phyloP scores from a whole-genome alignment of 2,888 invertebrate genomes.

The Brenthis ino region DNA sequence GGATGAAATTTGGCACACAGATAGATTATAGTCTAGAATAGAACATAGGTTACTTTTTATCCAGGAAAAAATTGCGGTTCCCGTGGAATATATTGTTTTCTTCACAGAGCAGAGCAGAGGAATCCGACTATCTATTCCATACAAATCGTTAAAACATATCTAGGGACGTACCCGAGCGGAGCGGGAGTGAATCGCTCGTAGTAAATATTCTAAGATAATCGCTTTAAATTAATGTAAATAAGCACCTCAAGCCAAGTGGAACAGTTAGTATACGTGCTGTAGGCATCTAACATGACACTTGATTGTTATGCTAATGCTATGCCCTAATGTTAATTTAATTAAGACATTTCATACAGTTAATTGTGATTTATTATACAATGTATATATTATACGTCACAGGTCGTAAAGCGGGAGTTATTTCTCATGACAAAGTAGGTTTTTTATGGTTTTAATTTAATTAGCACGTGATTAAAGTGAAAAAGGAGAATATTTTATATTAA shows the following conservation, averaged over 20 bases:
- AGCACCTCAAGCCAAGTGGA: not conserved
- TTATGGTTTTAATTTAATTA: conserved; percentile 8
- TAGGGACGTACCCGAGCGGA: too few species aligned
- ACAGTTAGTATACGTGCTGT: not conserved
- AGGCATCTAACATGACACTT: conserved; percentile 18
- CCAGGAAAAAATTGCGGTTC: too few species aligned
- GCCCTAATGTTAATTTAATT: conserved; percentile 37
- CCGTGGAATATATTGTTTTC: too few species aligned
- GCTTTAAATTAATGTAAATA: not conserved
- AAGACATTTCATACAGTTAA: conserved; percentile 36
- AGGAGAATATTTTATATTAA: not conserved
- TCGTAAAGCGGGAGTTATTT: conserved; percentile 4
- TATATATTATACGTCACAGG: conserved; percentile 11
- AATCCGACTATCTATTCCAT: too few species aligned
- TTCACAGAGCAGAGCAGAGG: too few species aligned
- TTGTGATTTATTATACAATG: conserved; percentile 43
- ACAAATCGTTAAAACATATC: too few species aligned
- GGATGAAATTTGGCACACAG: too few species aligned
- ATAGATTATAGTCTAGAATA: too few species aligned
- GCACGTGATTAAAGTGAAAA: conserved; percentile 4
- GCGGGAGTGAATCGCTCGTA: too few species aligned
- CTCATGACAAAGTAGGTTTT: not conserved
- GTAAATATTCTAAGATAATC: not conserved
- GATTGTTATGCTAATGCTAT: conserved; percentile 32
- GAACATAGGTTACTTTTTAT: too few species aligned